phyloP scores from a whole-genome alignment of 2,113 vertebrate species.

The Pomatostomus ruficeps region DNA sequence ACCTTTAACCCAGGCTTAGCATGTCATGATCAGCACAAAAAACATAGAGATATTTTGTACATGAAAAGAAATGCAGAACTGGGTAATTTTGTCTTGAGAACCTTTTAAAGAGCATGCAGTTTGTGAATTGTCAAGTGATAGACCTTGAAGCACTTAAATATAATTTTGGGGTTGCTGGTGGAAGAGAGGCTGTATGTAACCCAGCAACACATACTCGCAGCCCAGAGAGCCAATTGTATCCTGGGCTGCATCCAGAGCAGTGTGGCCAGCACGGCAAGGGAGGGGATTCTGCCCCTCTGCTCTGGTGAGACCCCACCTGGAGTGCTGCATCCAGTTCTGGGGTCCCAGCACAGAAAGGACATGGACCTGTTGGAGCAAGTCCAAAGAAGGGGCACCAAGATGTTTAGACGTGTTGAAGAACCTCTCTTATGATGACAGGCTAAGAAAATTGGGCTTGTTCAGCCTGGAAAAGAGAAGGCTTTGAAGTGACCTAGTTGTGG shows the following conservation, averaged over 20 bases:
- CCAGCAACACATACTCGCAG: fast-evolving
- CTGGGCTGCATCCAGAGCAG: neutral
- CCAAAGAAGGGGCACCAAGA: neutral
- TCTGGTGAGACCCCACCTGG: neutral
- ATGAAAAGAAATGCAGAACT: neutral
- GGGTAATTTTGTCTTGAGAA: neutral
- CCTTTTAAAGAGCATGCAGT: neutral
- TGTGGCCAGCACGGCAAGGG: fast-evolving
- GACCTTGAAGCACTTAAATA: neutral
- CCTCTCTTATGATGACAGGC: neutral
- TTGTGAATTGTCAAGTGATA: neutral
- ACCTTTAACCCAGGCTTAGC: neutral
- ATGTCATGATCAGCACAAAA: neutral
- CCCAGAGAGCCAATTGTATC: neutral
- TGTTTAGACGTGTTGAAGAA: neutral
- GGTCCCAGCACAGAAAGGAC: neutral
- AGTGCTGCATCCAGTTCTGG: neutral
- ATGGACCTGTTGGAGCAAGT: neutral
- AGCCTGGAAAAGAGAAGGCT: neutral
- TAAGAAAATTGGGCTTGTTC: neutral
- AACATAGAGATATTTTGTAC: neutral
- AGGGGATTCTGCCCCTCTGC: neutral
- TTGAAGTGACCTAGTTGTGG: neutral
- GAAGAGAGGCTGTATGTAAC: neutral
- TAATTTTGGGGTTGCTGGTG: neutral